A percentile compares a stretch with the other conserved stretches of the same genome.
Conservation (phyloP, 2,888 invertebrate species). For the Romanomermis culicivorax region DNA sequence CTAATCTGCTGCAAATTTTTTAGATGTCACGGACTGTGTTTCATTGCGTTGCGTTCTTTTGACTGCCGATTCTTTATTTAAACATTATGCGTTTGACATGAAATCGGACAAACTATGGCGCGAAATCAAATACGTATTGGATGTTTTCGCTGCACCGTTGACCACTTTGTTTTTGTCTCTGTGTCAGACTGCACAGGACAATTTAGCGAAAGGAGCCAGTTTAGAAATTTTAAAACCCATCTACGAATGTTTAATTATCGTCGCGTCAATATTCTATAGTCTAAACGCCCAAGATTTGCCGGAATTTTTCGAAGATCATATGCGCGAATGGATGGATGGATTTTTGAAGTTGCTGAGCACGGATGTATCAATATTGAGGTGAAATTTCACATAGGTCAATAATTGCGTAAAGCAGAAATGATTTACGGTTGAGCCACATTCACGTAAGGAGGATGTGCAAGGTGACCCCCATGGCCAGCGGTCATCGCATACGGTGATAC, state of each 20-base stretch:
- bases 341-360: conserved; percentile 54
- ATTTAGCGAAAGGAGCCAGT: conserved; percentile 50
- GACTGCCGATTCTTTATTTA: conserved; percentile 88
- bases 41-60: no score
- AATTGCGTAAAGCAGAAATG: no score
- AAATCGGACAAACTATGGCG: conserved; percentile 82
- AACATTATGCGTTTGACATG: conserved; percentile 75
- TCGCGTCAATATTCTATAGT: conserved; percentile 86
- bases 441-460: no score
- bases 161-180: conserved; percentile 67
- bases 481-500: no score
- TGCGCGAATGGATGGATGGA: conserved; percentile 63
- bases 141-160: conserved; percentile 73
- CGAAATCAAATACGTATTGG: conserved; percentile 86
- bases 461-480: no score
- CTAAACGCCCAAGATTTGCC: conserved; percentile 92
- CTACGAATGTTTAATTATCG: conserved; percentile 62
- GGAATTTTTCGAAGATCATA: conserved; percentile 70
- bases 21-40: no score
- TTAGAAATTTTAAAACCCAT: conserved; percentile 60
- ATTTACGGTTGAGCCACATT: no score
- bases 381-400: background rate
- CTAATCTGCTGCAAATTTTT: no score
- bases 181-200: conserved; percentile 12
- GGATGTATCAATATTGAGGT: conserved; percentile 13